phyloP scores from a whole-genome alignment of 2,888 invertebrate species.

The Diadegma fenestrale region DNA sequence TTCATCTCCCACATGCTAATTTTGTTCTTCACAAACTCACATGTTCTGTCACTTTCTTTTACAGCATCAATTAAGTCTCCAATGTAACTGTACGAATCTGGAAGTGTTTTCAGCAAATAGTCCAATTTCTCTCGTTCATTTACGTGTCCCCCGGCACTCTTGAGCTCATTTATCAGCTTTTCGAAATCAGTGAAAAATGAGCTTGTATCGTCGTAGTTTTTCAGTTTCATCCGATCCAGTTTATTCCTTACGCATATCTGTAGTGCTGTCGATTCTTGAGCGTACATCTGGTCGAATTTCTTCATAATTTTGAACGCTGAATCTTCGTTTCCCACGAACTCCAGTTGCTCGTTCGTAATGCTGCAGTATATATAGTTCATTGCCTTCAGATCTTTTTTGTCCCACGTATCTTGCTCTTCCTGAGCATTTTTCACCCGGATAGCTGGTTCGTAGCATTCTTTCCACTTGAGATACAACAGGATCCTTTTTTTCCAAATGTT shows the following conservation, averaged over 20 bases:
- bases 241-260: conserved; percentile 48
- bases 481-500: conserved; percentile 71
- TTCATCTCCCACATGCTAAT: conserved; percentile 65
- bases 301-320: conserved; percentile 20
- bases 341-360: conserved; percentile 37
- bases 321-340: conserved; percentile 32
- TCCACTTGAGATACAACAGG: conserved; percentile 67
- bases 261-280: conserved; percentile 32
- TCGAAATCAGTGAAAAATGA: conserved; percentile 71
- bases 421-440: conserved; percentile 37
- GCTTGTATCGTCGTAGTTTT: conserved; percentile 60
- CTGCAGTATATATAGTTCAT: conserved; percentile 62
- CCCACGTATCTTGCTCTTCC: conserved; percentile 62
- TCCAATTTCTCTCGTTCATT: conserved; percentile 71
- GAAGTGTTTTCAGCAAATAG: conserved; percentile 73
- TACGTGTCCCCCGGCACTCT: conserved; percentile 69
- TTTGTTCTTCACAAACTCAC: conserved; percentile 73
- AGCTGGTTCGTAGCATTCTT: conserved; percentile 64
- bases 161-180: conserved; percentile 70
- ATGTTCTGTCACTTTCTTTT: conserved; percentile 68
- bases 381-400: conserved; percentile 69
- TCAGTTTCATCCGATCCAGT: conserved; percentile 60
- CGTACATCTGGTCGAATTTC: conserved; percentile 41
- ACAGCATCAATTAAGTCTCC: conserved; percentile 72
- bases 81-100: conserved; percentile 71